Evolutionary conservation across 37 sponge, comb jelly and placozoan genomes (phyloP), one percentile per base, ranked within the genome.

Genomic region (Geodia barretti): DNA sequence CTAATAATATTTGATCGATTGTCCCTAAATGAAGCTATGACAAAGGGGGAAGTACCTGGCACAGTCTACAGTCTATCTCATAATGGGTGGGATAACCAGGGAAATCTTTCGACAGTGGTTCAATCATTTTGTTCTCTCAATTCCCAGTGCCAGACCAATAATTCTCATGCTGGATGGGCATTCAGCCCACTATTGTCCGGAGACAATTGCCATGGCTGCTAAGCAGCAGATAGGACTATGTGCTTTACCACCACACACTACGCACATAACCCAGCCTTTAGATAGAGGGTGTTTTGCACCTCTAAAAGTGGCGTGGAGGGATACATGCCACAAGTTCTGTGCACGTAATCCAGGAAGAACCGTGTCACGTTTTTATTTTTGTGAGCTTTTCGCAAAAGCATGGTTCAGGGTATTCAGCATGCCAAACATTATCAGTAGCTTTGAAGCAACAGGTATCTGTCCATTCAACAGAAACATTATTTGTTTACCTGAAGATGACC

Each of bases 81-180:
- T 0, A 86, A 39, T 37, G 87, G 87, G 0, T 89, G n/a, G 90
- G 90, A 84, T 83, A 30, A 31, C 70, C 70, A 21, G 41, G 0
- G 75, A 79, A 64, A 14, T 83, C 1, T 83, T 89, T 72, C 24
- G 66, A 24, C 1, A 39, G 0, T 91, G 91, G 91, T 91, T 91
- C 60, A 0, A 75, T 1, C 91, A 86, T 30, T 87, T 87, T 31
- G 31, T 87, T 3, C 25, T n/a, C n/a, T 28, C 77, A 72, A 71
- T 79, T 41, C 79, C 79, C 19, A 0, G 54, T 17, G 41, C 29
- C 0, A 26, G 83, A 0, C 87, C 93, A 1, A 64, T 92, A 17
- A 65, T 92, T 0, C 59, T 92, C 25, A 36, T 91, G 19, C 7
- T 92, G 62, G 89, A 92, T 80, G 93, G 93, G 0, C 93, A 92